Evolutionary conservation across 2,113 vertebrate species (phyloP), one percentile per base, ranked within the genome.

Genomic region (Felis chaus): DNA sequence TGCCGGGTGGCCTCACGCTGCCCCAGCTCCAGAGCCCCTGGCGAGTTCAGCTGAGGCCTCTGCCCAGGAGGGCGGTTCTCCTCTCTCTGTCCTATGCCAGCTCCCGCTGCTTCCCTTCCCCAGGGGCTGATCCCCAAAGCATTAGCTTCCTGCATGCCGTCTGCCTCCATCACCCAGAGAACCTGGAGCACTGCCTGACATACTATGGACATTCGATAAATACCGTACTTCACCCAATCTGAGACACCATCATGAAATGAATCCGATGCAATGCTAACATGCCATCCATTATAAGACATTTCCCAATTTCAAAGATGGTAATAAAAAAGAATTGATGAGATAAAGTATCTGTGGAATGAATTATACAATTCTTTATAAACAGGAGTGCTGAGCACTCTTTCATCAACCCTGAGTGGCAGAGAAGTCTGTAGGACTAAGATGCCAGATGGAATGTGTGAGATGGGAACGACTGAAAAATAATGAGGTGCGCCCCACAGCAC

Each of bases 231-330:
- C 36, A 53, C 27, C 3, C 31, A 65, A 45, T 55, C 36, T 55
- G 29, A 73, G 33, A 79, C 2, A 25, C 39, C 0, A 3, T 53
- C 71, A 55, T 68, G 41, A 61, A 41, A 8, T 11, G 53, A 71
- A 55, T 63, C 18, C 8, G 25, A 39, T 19, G 61, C 15, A 57
- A 16, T 48, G 8, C 27, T 57, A 57, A 73, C 19, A 65, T 25
- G 31, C 25, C 29, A 66, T 68, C n/a, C 8, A 25, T 89, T 63
- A 4, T 31, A 80, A 92, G 82, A 33, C 50, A 80, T 39, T 55
- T 73, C 39, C 74, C 39, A 89, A 83, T 87, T 85, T 92, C 21
- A 69, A 61, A 95, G 79, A 50, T 79, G 48, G 45, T 95, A n/a
- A 68, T 61, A 13, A 36, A 69, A 90, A 91, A 88, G 27, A 83